Evolutionary conservation across 2,888 invertebrate genomes (phyloP).

Genomic region (Ctenicera cuprea): DNA sequence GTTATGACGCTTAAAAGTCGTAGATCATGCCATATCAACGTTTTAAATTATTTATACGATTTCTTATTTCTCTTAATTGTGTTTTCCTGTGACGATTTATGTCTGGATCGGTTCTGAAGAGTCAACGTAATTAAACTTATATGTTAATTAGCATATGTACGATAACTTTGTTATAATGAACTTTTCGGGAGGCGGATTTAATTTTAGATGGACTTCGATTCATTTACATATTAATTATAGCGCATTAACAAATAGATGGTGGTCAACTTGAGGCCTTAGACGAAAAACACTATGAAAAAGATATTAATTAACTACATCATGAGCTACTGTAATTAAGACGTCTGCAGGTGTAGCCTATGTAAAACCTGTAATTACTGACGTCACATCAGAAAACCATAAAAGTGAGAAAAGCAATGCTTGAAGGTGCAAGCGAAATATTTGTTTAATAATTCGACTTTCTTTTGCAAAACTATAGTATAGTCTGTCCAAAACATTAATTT

Average conservation of each 20-base stretch:
- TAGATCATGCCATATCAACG: too few species aligned
- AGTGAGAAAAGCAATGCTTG: background rate
- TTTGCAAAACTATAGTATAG: too few species aligned
- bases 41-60: background rate
- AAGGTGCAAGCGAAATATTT: too few species aligned
- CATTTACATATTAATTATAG: conserved; percentile 34
- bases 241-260: conserved; percentile 24
- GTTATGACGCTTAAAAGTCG: background rate
- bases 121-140: conserved; percentile 20
- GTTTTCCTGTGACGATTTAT: background rate
- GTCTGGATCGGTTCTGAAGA: background rate
- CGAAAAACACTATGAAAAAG: background rate
- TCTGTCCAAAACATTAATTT: too few species aligned
- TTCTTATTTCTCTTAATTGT: too few species aligned
- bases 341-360: conserved; percentile 18
- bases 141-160: conserved; percentile 19
- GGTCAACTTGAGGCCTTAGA: conserved; percentile 2
- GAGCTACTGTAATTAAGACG: conserved; percentile 23
- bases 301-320: conserved; percentile 8
- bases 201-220: conserved; percentile 13
- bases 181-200: conserved; percentile 29
- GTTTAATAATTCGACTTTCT: background rate
- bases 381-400: background rate
- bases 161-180: conserved; percentile 27
- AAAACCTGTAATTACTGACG: conserved; percentile 17